Evolutionary conservation across 2,797 vertebrate species (phyloP), one percentile per base, ranked within the genome.

Genomic region (Micromesistius poutassou): DNA sequence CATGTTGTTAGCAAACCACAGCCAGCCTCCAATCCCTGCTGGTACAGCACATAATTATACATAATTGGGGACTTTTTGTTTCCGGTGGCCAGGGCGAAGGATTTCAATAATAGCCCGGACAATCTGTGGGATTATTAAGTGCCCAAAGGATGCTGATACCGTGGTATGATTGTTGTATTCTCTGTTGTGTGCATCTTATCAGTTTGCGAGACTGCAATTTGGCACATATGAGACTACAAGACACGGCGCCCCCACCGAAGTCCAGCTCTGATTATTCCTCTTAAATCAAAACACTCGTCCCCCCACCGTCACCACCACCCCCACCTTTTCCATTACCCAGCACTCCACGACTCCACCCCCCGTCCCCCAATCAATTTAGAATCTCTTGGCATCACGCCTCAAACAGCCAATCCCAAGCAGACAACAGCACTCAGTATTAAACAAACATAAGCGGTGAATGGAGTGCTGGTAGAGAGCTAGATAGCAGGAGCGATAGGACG

Each of bases 401-500:
- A 89, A 87, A 91, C 88, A 88, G 77, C 91, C 89, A 90, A 89
- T 90, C 89, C 87, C 72, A 77, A 82, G 68, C 87, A 85, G 85
- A 88, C 87, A 90, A 91, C 84, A 91, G 93, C 93, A 89, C 86
- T 55, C 91, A 92, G 93, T 93, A 94, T 94, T 94, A 94, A 94
- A 93, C 93, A 93, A 94, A 94, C 93, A 94, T 93, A 91, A 93
- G 88, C 88, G 86, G 89, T 91, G 91, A 88, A 92, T 93, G 89
- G 90, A 91, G 89, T 90, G 89, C 85, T 86, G 85, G 89, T 84
- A 85, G 83, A 89, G 90, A 89, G 91, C 83, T 75, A 90, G 92
- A 94, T 91, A 87, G 87, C 82, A 76, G 55, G 80, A 83, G 71
- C 82, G 92, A 93, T 93, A 91, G 86, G 89, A 87, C 76, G 78